phyloP scores from a whole-genome alignment of 1,140 invertebrate species.

The Diploscapter pachys region DNA sequence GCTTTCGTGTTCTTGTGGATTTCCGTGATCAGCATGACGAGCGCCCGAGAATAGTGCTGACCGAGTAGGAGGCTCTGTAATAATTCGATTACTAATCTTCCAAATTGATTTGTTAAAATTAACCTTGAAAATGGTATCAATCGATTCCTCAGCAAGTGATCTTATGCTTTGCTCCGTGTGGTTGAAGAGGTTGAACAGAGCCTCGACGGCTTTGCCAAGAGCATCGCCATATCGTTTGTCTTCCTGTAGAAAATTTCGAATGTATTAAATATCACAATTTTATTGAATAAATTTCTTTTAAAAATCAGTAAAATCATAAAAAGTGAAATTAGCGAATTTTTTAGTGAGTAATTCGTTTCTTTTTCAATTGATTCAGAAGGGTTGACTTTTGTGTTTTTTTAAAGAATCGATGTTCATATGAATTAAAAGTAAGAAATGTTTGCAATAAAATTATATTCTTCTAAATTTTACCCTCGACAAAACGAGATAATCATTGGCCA shows the following conservation, averaged over 20 bases:
- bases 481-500: neutral
- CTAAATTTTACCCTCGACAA: no score
- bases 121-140: conserved; percentile 10
- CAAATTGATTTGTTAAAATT: neutral
- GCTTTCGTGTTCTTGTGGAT: conserved; percentile 5
- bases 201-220: neutral
- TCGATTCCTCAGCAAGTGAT: conserved; percentile 6
- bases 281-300: conserved; percentile 5
- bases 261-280: neutral
- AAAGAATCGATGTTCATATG: no score
- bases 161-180: conserved; percentile 8
- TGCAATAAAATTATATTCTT: no score
- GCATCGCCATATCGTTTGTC: conserved; percentile 13
- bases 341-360: no score
- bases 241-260: conserved; percentile 1
- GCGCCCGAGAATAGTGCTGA: conserved; percentile 11
- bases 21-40: conserved; percentile 13
- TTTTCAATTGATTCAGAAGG: no score
- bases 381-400: no score
- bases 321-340: no score
- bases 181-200: conserved; percentile 2
- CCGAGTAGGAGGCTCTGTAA: conserved; percentile 14
- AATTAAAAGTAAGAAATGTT: no score
- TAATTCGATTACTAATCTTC: no score
- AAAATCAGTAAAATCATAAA: conserved; percentile 2